Base-by-base conservation (phyloP, 1,140 invertebrate genomes). In the Oppia nitens region DNA sequence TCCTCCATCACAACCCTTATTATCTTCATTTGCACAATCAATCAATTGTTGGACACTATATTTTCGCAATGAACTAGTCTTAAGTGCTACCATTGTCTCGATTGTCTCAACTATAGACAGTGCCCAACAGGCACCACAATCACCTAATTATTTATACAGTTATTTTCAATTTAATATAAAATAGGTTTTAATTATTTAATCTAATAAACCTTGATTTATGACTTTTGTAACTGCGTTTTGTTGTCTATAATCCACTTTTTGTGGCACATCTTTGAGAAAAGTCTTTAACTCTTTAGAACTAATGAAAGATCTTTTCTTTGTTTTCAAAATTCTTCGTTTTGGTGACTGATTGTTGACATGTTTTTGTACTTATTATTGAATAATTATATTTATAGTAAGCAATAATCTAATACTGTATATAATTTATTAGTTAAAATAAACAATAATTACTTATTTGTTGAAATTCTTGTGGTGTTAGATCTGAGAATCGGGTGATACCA, bases 41-140 rank as follows among this genome's bases (percentile, higher is more conserved):
- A 90, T 83, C 63, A 83, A 77, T 78, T 90, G 73, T 73, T 91
- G 86, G 12, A 87, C 81, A 71, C 85, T 87, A 9, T 86, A 75
- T 2, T 73, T 62, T 23, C 74, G 65, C 3, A 85, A 68, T 28
- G 74, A 76, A 17, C 79, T 78, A 49, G 73, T 1, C 32, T 78
- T 74, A 17, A 86, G 78, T 1, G 83, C 83, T 60, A 79, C 72
- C 83, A 87, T 85, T 1, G 82, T 77, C 71, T 90, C 86, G 45
- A 83, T 77, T 4, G 80, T 80, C 66, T 83, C 83, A 0, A 87
- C 75, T 0, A 81, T 79, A 67, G 83, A 85, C 70, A 87, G 87
- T 0, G 87, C 87, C 73, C 73, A 91, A 70, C 87, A 90, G 1
- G 84, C 85, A 4, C 86, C 86, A 72, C 87, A 92, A 17, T 74